These are phyloP conservation scores for Odobenus rosmarus DNA, from an alignment of 2,113 vertebrate genomes.

Conservation along the genomic window DNA sequence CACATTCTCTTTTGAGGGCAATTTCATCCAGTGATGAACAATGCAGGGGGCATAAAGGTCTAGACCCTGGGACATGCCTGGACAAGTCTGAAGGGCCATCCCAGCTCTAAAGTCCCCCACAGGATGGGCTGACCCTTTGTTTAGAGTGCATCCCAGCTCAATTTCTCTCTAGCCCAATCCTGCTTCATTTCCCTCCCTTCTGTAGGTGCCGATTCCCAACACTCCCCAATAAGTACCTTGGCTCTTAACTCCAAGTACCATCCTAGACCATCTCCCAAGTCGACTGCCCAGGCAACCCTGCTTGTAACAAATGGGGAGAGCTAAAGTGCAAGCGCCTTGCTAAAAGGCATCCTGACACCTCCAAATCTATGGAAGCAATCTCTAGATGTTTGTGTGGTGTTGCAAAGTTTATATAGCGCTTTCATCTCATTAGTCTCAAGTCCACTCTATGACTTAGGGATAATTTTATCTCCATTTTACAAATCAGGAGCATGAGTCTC, in stretches of 20 bases:
- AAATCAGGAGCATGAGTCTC: background rate
- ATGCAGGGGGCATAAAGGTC: background rate
- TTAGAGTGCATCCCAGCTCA: background rate
- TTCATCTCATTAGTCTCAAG: background rate
- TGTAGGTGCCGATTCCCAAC: background rate
- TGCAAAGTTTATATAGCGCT: background rate
- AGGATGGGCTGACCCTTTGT: background rate
- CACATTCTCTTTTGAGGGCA: background rate
- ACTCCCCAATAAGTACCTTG: background rate
- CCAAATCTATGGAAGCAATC: background rate
- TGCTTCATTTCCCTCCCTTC: background rate
- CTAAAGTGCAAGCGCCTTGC: background rate
- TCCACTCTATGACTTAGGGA: background rate
- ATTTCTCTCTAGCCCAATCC: background rate
- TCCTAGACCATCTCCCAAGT: background rate
- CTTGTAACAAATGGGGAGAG: background rate
- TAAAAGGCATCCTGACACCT: background rate
- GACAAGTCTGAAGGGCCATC: background rate
- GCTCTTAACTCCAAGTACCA: background rate
- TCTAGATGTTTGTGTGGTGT: background rate
- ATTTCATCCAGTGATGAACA: background rate
- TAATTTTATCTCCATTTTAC: background rate
- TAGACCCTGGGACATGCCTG: background rate
- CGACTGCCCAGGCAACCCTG: background rate
- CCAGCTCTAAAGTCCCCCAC: background rate